phyloP scores from a whole-genome alignment of 2,113 vertebrate species.

The Pterophyllum scalare region DNA sequence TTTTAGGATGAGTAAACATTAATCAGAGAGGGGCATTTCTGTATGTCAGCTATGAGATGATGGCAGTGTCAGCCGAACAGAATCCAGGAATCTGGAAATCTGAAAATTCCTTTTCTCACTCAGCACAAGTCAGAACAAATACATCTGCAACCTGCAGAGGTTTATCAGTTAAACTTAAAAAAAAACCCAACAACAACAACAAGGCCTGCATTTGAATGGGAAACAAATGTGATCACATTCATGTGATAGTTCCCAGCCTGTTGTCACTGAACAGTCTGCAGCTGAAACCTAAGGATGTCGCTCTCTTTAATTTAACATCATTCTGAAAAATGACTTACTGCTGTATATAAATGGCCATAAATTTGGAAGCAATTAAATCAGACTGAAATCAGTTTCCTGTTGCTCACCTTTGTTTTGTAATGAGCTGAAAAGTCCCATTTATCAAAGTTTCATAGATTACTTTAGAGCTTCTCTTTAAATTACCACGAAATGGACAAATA shows the following conservation, averaged over 20 bases:
- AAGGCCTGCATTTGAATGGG: neutral
- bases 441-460: accelerated
- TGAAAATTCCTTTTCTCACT: neutral
- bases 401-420: neutral
- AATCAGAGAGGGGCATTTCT: neutral
- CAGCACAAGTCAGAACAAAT: neutral
- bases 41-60: neutral
- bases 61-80: neutral
- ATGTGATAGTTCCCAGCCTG: neutral
- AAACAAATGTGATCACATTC: neutral
- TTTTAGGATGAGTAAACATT: neutral
- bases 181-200: no score
- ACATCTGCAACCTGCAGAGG: neutral
- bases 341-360: no score
- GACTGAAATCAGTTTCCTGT: neutral
- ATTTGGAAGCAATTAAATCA: neutral
- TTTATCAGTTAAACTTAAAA: neutral
- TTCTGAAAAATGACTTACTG: neutral
- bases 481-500: neutral
- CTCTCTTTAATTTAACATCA: neutral
- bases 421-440: no score
- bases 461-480: neutral
- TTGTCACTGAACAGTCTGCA: neutral
- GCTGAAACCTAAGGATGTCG: neutral
- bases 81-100: neutral